Base-by-base conservation (phyloP, 2,888 invertebrate genomes). In the Lepidochitona cinerea region DNA sequence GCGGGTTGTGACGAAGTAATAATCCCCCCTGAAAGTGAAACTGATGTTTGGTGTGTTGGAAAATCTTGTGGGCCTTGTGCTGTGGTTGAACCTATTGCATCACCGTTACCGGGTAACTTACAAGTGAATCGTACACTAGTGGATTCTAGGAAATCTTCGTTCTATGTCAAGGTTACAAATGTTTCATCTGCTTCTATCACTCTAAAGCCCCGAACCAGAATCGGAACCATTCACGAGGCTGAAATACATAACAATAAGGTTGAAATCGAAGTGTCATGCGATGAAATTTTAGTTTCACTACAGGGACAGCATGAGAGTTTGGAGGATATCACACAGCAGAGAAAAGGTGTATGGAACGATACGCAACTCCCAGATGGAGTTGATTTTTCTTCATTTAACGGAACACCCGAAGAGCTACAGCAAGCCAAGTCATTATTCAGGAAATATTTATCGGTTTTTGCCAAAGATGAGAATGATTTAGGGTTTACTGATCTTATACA, bases 391-490 rank as follows among this genome's bases (percentile, higher is more conserved):
- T 23, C 41, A 18, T 18, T 68, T 9, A 7, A 37, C 33, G 33
- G 37, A 12, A 33, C 67, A n/a, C 49, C 23, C 49, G 12, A 37
- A 52, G 23, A 41, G 26, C 35, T 41, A 36, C 23, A 41, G 18
- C n/a, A 52, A 6, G 49, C 64, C n/a, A 29, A 53, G 33, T 29
- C 26, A 29, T 29, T 67, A 26, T 71, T 71, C 18, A 12, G 35
- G 26, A 41, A 68, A 26, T 49, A 71, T 29, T n/a, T 32, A 18
- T 37, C 59, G 37, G 53, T 72, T 18, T 72, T 72, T 68, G 54
- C 52, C 18, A 37, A 67, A 7, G 33, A 37, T 23, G 59, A n/a
- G 7, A 12, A n/a, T n/a, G n/a, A n/a, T n/a, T n/a, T n/a, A n/a
- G n/a, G n/a, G n/a, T n/a, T n/a, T n/a, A n/a, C n/a, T n/a, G n/a